Percentiles rank a stretch among this genome's conserved stretches.
phyloP scores from a whole-genome alignment of 2,797 vertebrate species.

The Rhinatrema bivittatum region DNA sequence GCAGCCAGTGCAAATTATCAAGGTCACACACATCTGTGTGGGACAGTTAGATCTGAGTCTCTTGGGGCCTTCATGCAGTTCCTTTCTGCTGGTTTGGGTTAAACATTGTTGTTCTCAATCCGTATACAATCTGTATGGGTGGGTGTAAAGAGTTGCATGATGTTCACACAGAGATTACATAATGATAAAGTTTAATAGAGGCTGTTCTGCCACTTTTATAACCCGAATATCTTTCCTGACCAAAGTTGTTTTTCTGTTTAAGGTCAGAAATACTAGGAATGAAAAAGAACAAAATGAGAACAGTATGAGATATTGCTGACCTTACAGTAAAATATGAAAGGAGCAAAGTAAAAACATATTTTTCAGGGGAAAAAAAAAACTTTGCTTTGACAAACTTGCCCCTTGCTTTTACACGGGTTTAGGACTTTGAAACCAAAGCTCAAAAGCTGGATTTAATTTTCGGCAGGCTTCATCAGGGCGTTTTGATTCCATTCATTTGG shows the following conservation, averaged over 20 bases:
- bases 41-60: too few species aligned
- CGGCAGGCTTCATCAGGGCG: slow-evolving; percentile 41
- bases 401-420: slow-evolving; percentile 33
- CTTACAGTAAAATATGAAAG: slow-evolving; percentile 34
- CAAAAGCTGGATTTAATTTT: slow-evolving; percentile 35
- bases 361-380: slow-evolving; percentile 29
- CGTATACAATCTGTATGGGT: too few species aligned
- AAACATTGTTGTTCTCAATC: too few species aligned
- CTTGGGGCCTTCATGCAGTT: too few species aligned
- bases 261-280: too few species aligned
- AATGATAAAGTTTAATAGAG: background rate
- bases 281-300: background rate
- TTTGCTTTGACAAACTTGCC: slow-evolving; percentile 36
- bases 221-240: too few species aligned
- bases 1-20: too few species aligned
- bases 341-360: slow-evolving; percentile 17
- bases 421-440: slow-evolving; percentile 48
- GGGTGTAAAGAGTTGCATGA: accelerated
- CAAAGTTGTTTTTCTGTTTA: too few species aligned
- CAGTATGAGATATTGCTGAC: slow-evolving; percentile 3
- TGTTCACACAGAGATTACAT: background rate
- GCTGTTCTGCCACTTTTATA: too few species aligned
- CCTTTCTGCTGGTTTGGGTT: too few species aligned
- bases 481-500: slow-evolving; percentile 31
- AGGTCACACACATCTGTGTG: too few species aligned